These are phyloP conservation scores for Seladonia tumulorum DNA, from an alignment of 2,888 invertebrate species.

Conservation along the genomic window DNA sequence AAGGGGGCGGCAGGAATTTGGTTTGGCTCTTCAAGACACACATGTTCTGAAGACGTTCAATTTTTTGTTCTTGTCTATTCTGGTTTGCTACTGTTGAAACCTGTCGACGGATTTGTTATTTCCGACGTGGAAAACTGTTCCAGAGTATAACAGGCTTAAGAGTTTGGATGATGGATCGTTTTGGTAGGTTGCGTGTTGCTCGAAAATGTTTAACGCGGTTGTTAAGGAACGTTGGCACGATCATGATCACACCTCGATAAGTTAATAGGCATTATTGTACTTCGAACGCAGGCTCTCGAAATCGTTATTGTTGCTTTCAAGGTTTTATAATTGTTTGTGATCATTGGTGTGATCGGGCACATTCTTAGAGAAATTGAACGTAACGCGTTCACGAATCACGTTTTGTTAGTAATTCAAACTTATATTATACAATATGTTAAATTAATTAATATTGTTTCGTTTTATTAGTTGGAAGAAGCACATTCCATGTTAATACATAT, in stretches of 20 bases:
- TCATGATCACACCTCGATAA: slow-evolving; percentile 2
- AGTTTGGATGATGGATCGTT: not conserved
- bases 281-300: not conserved
- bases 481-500: no score
- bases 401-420: no score
- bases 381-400: not conserved
- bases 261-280: not conserved
- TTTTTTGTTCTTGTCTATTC: slow-evolving; percentile 17
- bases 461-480: not conserved
- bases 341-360: not conserved
- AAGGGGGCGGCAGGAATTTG: slow-evolving; percentile 79
- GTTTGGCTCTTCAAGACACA: slow-evolving; percentile 83
- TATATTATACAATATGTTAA: no score
- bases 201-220: slow-evolving; percentile 17
- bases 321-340: not conserved
- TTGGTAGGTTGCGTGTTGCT: slow-evolving; percentile 21
- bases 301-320: not conserved
- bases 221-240: not conserved
- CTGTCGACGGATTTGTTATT: slow-evolving; percentile 14
- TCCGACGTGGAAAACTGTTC: not conserved
- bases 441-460: not conserved
- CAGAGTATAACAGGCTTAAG: not conserved
- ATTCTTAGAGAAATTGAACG: not conserved
- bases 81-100: not conserved
- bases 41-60: slow-evolving; percentile 77